Evolutionary conservation across 2,113 vertebrate species (phyloP).

Genomic region (Cochlearius cochlearius): DNA sequence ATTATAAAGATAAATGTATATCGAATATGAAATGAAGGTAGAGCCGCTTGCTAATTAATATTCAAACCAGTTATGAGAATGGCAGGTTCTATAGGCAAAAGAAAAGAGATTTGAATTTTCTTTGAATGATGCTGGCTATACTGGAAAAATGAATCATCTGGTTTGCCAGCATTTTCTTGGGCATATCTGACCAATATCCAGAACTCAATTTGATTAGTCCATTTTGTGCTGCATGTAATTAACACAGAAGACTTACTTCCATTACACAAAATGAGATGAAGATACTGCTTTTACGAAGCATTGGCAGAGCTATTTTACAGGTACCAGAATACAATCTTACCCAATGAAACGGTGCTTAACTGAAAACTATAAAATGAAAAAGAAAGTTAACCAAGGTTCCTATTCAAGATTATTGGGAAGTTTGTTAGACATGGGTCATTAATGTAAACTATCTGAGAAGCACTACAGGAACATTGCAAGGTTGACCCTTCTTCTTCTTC

Average conservation of each 20-base stretch:
- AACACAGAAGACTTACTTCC: background rate
- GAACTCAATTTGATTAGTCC: background rate
- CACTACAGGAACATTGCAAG: background rate
- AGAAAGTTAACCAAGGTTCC: constrained; percentile 42
- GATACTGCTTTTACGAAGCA: background rate
- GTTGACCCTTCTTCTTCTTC: background rate
- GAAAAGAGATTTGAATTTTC: background rate
- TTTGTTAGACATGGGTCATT: constrained; percentile 33
- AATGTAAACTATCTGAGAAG: constrained; percentile 16
- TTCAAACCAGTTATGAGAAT: background rate
- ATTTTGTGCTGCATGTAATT: background rate
- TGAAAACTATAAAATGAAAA: constrained; percentile 34
- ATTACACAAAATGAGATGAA: background rate
- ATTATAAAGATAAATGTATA: background rate
- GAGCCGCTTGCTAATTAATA: background rate
- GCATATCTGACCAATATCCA: background rate
- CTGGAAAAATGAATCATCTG: background rate
- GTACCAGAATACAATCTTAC: background rate
- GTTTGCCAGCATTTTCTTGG: background rate
- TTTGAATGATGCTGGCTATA: background rate
- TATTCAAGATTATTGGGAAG: constrained; percentile 11
- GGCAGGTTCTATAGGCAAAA: background rate
- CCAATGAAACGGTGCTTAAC: constrained; percentile 20
- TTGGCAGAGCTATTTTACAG: background rate
- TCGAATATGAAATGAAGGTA: background rate